These are phyloP conservation scores for Gasterosteus nipponicus DNA, from an alignment of 2,113 vertebrate species.

Conservation along the genomic window DNA sequence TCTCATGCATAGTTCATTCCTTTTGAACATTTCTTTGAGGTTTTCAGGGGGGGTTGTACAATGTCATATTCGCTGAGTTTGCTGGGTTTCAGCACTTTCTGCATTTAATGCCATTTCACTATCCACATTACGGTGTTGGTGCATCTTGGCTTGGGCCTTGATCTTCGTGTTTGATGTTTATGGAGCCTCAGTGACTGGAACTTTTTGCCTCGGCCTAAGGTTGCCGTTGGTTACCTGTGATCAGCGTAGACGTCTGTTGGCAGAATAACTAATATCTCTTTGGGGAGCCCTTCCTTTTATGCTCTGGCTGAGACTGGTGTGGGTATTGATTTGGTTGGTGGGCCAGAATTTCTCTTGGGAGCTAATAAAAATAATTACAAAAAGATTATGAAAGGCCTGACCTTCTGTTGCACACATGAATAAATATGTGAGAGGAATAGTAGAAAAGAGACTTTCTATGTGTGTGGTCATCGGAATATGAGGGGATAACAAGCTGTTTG, in stretches of 20 bases:
- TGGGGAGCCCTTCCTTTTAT: conserved; percentile 79
- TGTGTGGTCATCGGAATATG: conserved; percentile 61
- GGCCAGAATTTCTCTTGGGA: conserved; percentile 81
- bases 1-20: conserved; percentile 54
- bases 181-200: conserved; percentile 51
- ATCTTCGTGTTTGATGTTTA: conserved; percentile 59
- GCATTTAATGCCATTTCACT: conserved; percentile 8
- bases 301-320: conserved; percentile 68
- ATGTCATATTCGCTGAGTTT: conserved; percentile 36
- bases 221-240: conserved; percentile 79
- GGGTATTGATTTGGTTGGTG: conserved; percentile 82
- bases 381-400: conserved; percentile 82
- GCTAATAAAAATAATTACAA: conserved; percentile 85
- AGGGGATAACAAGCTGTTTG: not conserved
- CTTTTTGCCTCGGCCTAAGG: conserved; percentile 57
- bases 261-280: conserved; percentile 80
- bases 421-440: conserved; percentile 75
- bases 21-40: conserved; percentile 47
- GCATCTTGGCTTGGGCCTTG: conserved; percentile 19
- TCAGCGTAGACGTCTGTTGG: conserved; percentile 65
- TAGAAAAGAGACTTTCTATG: conserved; percentile 47
- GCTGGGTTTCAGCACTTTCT: conserved; percentile 29
- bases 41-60: not conserved
- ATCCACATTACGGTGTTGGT: conserved; percentile 9
- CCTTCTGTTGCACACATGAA: conserved; percentile 80